A percentile compares a stretch with the other conserved stretches of the same genome.
phyloP scores from a whole-genome alignment of 2,113 vertebrate genomes.

The Taurulus bubalis region DNA sequence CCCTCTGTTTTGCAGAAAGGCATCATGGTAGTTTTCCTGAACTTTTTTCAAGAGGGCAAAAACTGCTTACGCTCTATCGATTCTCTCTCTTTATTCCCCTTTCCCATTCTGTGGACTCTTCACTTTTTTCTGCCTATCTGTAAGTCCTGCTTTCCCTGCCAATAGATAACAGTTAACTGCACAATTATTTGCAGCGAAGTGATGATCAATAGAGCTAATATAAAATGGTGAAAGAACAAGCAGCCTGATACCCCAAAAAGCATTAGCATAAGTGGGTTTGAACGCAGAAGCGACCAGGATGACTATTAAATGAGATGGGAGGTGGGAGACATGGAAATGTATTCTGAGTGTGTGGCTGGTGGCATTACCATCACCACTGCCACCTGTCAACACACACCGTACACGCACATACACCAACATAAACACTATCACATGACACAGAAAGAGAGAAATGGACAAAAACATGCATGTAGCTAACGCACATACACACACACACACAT shows the following conservation, averaged over 20 bases:
- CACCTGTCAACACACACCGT: constrained; percentile 57
- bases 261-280: constrained; percentile 78
- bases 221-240: constrained; percentile 73
- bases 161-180: constrained; percentile 75
- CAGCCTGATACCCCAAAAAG: constrained; percentile 40
- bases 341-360: constrained; percentile 53
- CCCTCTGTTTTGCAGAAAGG: constrained; percentile 37
- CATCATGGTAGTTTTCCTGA: constrained; percentile 49
- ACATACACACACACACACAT: constrained; percentile 25
- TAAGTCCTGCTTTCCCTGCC: constrained; percentile 58
- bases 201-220: constrained; percentile 78
- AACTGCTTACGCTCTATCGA: constrained; percentile 80
- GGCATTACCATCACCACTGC: constrained; percentile 45
- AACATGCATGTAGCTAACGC: constrained; percentile 5
- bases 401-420: background rate
- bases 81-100: constrained; percentile 57
- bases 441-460: background rate
- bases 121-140: constrained; percentile 71
- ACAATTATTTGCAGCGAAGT: constrained; percentile 72
- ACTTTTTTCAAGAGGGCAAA: constrained; percentile 58
- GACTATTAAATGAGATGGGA: constrained; percentile 52
- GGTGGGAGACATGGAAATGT: constrained; percentile 52
- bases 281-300: constrained; percentile 57
- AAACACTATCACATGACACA: constrained; percentile 16
- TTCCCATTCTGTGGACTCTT: constrained; percentile 71